These are phyloP conservation scores for Melanotaenia boesemani DNA, from an alignment of 2,797 vertebrate genomes.

Conservation along the genomic window DNA sequence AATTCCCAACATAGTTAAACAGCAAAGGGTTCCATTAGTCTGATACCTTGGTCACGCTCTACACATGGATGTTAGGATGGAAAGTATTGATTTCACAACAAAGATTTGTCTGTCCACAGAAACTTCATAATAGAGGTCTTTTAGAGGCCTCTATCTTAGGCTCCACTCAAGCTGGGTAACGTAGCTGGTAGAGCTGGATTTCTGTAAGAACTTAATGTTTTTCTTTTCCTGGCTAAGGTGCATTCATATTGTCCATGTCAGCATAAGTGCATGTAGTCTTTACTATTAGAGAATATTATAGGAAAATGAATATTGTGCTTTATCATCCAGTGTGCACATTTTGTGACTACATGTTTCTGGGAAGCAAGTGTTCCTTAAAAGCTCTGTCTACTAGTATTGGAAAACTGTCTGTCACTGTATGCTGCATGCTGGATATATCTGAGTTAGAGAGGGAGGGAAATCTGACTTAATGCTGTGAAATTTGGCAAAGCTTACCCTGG, in stretches of 20 bases:
- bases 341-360: background rate
- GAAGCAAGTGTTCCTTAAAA: background rate
- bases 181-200: too few relatives aligned
- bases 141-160: too few relatives aligned
- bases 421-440: slow-evolving; percentile 40
- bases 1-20: background rate
- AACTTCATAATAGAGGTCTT: too few relatives aligned
- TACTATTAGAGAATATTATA: too few relatives aligned
- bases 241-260: background rate
- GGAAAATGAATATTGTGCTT: too few relatives aligned
- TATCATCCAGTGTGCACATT: background rate
- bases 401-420: slow-evolving; percentile 6
- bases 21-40: background rate
- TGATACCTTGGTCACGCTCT: background rate
- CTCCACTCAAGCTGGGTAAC: too few relatives aligned
- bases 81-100: background rate
- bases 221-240: background rate
- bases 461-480: slow-evolving; percentile 48
- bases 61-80: background rate
- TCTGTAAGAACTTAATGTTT: too few relatives aligned
- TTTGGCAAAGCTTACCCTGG: slow-evolving; percentile 48
- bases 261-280: background rate
- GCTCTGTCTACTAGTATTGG: background rate
- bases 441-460: slow-evolving; percentile 13
- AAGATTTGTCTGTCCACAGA: too few relatives aligned